These are phyloP conservation scores for Phasianus colchicus DNA, from an alignment of 2,113 vertebrate species.

Conservation along the genomic window DNA sequence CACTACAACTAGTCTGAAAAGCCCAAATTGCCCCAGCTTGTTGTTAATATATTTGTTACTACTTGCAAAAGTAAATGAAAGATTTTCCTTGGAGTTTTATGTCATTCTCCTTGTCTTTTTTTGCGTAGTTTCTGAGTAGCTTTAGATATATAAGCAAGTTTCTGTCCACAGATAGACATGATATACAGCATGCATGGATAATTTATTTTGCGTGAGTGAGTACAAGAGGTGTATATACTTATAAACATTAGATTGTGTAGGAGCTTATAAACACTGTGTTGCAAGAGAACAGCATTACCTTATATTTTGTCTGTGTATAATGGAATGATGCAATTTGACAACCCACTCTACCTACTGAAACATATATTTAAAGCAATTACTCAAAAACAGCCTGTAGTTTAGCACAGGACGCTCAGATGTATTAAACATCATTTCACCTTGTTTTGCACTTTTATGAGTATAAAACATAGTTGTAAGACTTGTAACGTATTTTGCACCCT, in stretches of 20 bases:
- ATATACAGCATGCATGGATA: not conserved
- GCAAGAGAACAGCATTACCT: not conserved
- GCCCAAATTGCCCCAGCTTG: not conserved
- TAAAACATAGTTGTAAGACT: not conserved
- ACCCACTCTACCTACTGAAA: not conserved
- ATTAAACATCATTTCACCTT: not conserved
- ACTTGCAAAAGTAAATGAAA: not conserved
- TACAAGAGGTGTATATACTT: not conserved
- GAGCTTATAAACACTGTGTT: not conserved
- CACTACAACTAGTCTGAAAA: not conserved
- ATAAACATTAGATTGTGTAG: not conserved
- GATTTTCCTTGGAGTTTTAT: not conserved
- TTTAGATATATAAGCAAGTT: not conserved
- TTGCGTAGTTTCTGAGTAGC: not conserved
- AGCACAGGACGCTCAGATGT: not conserved
- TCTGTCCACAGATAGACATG: not conserved
- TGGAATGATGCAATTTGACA: not conserved
- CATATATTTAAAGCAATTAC: not conserved
- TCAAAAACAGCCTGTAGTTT: not conserved
- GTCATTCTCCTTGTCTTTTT: not conserved
- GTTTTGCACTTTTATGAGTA: not conserved
- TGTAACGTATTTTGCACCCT: not conserved
- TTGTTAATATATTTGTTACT: not conserved
- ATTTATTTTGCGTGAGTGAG: not conserved
- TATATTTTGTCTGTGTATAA: not conserved